Base-by-base conservation (phyloP, 2,797 vertebrate species). In the Buphagus erythrorhynchus region DNA sequence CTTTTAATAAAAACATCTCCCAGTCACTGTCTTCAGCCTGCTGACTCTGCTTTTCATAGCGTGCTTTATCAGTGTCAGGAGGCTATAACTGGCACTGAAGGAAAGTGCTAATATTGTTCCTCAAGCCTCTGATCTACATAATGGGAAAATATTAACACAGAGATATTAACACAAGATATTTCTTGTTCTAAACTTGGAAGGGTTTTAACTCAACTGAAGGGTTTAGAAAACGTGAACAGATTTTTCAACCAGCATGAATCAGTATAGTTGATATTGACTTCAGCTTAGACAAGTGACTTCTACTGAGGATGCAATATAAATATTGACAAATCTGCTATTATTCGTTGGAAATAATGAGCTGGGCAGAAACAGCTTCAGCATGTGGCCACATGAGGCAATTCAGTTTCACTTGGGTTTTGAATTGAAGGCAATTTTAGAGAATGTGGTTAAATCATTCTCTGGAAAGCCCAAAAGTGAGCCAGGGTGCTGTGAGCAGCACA, bases 251-350 rank as follows among this genome's bases (percentile, higher is more conserved):
- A 86, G 58, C 36, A 21, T 58, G 22, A 51, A 28, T 90, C 48
- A 68, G 22, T 26, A 8, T 3, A 15, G 66, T 54, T 90, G 84
- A 45, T 63, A 86, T 8, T 81, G 79, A 90, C 51, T 72, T 75
- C 54, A 74, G 57, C 31, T 82, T 86, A 84, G 84, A 66, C 21
- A 33, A 83, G 38, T 81, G 76, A 49, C 58, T 93, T 82, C 67
- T 69, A 28, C 58, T 52, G 65, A 45, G 57, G 28, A 59, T 84
- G 25, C 66, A 68, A n/a, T 11, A 75, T 33, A 88, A 92, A 90
- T 96, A 88, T 78, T 93, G 88, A 86, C 66, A 94, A 52, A 83
- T 84, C 24, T 86, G 54, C 62, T 80, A 2, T 61, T 71, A 62
- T n/a, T 80, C 35, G 22, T 28, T 81, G 52, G 54, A 78, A 72